Evolutionary conservation across 2,113 vertebrate genomes (phyloP), one percentile per base, ranked within the genome.

Genomic region (Mus musculus): DNA sequence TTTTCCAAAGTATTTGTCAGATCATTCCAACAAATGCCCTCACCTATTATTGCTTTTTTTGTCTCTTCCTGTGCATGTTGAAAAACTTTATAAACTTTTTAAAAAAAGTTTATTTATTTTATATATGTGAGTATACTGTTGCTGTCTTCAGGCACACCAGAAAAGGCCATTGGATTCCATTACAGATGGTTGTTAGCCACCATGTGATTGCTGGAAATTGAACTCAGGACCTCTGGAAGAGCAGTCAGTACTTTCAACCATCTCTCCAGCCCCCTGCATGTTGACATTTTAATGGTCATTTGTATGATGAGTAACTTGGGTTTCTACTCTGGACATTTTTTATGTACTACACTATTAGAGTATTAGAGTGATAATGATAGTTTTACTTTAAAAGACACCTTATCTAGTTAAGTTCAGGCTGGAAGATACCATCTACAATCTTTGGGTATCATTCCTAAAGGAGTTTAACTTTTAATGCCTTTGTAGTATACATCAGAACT

Each of bases 271-370:
- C 16, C 39, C 26, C 36, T 54, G 20, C 24, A 30, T 87, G 22
- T 54, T 81, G 67, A 69, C 65, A 61, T 87, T 89, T 92, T 87
- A 46, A 59, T 87, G 49, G 11, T 89, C 95, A 73, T 86, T 86
- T 75, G 4, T 89, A 80, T 75, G 59, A 77, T 61, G 14, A 59
- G n/a, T 88, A 90, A 92, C 81, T 91, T 81, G 42, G 12, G 2
- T n/a, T 65, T 88, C 9, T 46, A 77, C 73, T 59, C 22, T 77
- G 22, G 59, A 63, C 26, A 90, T 49, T 90, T 90, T 90, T 46
- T 80, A n/a, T 80, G 11, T 36, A 77, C 88, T 30, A 80, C 12
- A 49, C 22, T 69, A n/a, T 82, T 26, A 86, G 26, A 78, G 19
- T 67, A 26, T 75, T 77, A 67, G 19, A 88, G 28, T 7, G 7